Evolutionary conservation across 30 jellyfish, hydroid and myxozoan genomes (phyloP), one percentile per base, ranked within the genome.

Genomic region (Hydractinia echinata): DNA sequence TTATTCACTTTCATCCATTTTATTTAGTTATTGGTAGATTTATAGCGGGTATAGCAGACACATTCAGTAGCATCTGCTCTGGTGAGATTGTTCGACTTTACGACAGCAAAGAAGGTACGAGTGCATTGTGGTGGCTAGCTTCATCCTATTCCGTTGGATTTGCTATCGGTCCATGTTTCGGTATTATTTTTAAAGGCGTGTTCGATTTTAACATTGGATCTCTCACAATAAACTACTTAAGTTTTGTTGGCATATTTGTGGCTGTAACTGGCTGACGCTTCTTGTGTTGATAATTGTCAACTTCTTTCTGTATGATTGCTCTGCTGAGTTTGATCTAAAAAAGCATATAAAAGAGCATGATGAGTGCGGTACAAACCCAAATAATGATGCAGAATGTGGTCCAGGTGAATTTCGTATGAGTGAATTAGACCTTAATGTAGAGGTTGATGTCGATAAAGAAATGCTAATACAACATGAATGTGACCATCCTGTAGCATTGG

Each of bases 51-150:
- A 13, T 61, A 13, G 86, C 82, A 6, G 81, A 71, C 18, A 51
- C 60, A 6, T 71, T 71, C 50, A 8, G 60, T 8, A 50, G 67
- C n/a, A 58, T 58, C 11, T 44, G 78, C 81, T 55, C 49, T 16
- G 86, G 86, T 14, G 86, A 78, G 51, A 61, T 78, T 20, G 49
- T 48, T 61, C 21, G n/a, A n/a, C n/a, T n/a, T n/a, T n/a, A n/a
- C n/a, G n/a, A n/a, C n/a, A n/a, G n/a, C n/a, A n/a, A n/a, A n/a
- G n/a, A n/a, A n/a, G n/a, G n/a, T n/a, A n/a, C n/a, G 10, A 16
- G 86, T 54, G 51, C 19, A 58, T 44, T 78, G 13, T 54, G 86
- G 53, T 60, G 21, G 15, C 51, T 78, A 20, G 86, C 70, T 15
- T 49, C 58, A 9, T 56, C 15, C 16, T 30, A 60, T 54, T 54